These are phyloP conservation scores for Gymnogyps californianus DNA, from an alignment of 2,113 vertebrate species.

Conservation along the genomic window DNA sequence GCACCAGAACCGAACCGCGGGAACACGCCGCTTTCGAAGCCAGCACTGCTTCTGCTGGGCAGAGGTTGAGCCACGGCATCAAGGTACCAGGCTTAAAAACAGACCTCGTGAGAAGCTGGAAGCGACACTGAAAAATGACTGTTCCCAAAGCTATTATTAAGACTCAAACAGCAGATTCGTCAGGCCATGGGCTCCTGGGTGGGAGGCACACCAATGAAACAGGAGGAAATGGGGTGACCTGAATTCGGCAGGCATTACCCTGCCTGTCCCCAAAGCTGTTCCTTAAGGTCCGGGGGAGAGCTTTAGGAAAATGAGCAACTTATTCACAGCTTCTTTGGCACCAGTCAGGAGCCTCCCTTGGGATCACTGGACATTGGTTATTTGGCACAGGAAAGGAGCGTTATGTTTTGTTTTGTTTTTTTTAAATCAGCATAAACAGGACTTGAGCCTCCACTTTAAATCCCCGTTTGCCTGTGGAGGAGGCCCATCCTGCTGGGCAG, in stretches of 20 bases:
- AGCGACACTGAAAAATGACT: not conserved
- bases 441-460: not conserved
- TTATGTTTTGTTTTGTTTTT: not conserved
- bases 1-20: not conserved
- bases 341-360: not conserved
- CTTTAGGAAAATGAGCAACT: not conserved
- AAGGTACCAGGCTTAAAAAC: not conserved
- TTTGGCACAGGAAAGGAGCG: not conserved
- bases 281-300: rapidly evolving
- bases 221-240: not conserved
- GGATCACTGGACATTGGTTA: not conserved
- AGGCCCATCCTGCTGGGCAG: not conserved
- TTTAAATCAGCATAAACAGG: not conserved
- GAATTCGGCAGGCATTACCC: too few relatives aligned
- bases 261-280: not conserved
- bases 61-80: rapidly evolving
- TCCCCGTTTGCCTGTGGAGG: rapidly evolving
- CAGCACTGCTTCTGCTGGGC: not conserved
- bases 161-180: not conserved
- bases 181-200: not conserved
- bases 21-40: rapidly evolving
- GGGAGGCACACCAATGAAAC: not conserved
- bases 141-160: not conserved
- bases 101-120: not conserved
- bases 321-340: not conserved